Evolutionary conservation across 1,140 invertebrate species (phyloP).

Genomic region (Scylla paramamosain): DNA sequence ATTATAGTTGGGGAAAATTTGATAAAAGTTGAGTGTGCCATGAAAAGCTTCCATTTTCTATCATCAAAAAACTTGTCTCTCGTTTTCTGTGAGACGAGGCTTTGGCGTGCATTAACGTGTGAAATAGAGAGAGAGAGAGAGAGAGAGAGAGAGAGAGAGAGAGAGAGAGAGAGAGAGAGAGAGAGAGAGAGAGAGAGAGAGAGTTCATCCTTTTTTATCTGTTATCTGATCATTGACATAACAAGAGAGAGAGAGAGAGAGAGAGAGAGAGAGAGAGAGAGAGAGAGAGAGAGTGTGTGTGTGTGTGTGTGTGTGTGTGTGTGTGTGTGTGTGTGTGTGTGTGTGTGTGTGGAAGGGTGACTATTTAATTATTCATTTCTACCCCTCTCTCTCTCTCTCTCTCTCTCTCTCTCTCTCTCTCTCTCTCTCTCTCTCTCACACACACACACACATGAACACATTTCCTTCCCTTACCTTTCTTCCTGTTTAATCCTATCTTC

Average conservation of each 20-base stretch:
- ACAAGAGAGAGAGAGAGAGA: background rate
- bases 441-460: background rate
- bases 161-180: no score
- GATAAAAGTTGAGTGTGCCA: background rate
- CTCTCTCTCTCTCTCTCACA: background rate
- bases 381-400: background rate
- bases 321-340: conserved; percentile 15
- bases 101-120: background rate
- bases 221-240: no score
- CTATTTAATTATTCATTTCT: background rate
- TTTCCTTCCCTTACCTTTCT: background rate
- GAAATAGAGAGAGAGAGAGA: conserved; percentile 19
- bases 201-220: no score
- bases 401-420: background rate
- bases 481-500: background rate
- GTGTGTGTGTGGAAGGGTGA: background rate
- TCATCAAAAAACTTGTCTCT: no score
- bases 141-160: background rate
- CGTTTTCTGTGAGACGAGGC: no score
- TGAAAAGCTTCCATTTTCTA: no score
- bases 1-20: background rate
- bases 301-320: conserved; percentile 5
- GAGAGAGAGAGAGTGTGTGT: background rate
- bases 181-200: background rate
- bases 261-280: background rate